Percentiles rank a stretch among this genome's conserved stretches.
phyloP scores from a whole-genome alignment of 2,113 vertebrate genomes.

The Leiothrix lutea region DNA sequence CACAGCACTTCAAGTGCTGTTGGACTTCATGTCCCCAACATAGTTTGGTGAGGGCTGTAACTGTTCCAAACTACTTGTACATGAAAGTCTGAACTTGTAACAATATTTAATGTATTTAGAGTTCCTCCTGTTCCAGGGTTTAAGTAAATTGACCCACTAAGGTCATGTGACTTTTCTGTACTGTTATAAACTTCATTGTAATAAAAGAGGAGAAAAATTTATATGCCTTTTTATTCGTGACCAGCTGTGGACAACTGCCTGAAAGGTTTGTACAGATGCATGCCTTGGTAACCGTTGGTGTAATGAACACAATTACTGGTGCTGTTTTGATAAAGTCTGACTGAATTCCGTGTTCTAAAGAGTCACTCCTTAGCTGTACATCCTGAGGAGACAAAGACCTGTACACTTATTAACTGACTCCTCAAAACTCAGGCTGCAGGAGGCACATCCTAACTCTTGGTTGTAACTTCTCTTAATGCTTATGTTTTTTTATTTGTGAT shows the following conservation, averaged over 20 bases:
- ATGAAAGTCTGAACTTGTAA: constrained; percentile 82
- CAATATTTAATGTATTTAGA: constrained; percentile 88
- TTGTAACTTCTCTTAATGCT: constrained; percentile 3
- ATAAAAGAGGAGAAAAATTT: constrained; percentile 94
- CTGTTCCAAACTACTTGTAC: constrained; percentile 78
- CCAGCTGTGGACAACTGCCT: constrained; percentile 86
- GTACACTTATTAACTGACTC: constrained; percentile 70
- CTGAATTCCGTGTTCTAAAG: constrained; percentile 60
- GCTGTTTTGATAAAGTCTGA: constrained; percentile 68
- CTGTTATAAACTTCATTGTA: constrained; percentile 94
- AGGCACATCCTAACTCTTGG: constrained; percentile 6
- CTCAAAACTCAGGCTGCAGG: constrained; percentile 28
- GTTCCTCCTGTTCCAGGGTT: constrained; percentile 87
- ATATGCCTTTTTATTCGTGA: constrained; percentile 91
- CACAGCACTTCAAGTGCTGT: constrained; percentile 95
- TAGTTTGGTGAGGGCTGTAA: constrained; percentile 97
- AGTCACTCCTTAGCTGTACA: constrained; percentile 63
- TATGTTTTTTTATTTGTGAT: constrained; percentile 6
- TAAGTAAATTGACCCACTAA: constrained; percentile 81
- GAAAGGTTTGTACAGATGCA: constrained; percentile 90
- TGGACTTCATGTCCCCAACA: constrained; percentile 97
- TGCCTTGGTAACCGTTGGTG: constrained; percentile 71
- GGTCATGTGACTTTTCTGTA: constrained; percentile 93
- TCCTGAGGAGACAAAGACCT: constrained; percentile 67
- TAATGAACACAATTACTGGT: constrained; percentile 63